Conservation (phyloP, 2,797 vertebrate genomes). For the Pantherophis alleghaniensis region DNA sequence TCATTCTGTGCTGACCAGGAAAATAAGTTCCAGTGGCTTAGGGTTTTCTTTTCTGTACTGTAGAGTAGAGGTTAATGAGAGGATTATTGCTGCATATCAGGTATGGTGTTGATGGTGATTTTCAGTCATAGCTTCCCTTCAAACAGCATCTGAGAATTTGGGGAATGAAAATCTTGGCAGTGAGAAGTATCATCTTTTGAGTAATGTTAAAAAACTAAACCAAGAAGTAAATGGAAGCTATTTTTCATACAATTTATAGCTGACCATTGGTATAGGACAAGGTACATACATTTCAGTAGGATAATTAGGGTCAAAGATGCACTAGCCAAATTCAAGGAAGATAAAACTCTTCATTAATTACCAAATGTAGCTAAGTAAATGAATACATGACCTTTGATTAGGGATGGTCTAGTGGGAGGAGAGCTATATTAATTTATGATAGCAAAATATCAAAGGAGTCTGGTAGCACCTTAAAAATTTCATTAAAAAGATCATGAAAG, state of each 20-base stretch:
- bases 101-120: not conserved
- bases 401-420: not conserved
- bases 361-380: not conserved
- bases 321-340: not conserved
- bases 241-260: not conserved
- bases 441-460: not conserved
- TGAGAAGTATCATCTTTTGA: not conserved
- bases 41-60: not conserved
- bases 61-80: not conserved
- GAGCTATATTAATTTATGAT: not conserved
- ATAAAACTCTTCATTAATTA: not conserved
- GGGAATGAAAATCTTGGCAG: not conserved
- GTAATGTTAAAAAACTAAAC: not conserved
- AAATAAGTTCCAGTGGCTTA: not conserved
- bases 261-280: not conserved
- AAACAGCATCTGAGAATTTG: not conserved
- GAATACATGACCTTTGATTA: not conserved
- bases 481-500: not conserved
- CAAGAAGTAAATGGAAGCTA: not conserved
- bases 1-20: not conserved
- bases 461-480: not conserved
- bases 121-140: not conserved
- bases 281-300: not conserved
- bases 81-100: not conserved
- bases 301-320: not conserved